Conservation (phyloP, 1,140 invertebrate species). For the Hycleus phaleratus region DNA sequence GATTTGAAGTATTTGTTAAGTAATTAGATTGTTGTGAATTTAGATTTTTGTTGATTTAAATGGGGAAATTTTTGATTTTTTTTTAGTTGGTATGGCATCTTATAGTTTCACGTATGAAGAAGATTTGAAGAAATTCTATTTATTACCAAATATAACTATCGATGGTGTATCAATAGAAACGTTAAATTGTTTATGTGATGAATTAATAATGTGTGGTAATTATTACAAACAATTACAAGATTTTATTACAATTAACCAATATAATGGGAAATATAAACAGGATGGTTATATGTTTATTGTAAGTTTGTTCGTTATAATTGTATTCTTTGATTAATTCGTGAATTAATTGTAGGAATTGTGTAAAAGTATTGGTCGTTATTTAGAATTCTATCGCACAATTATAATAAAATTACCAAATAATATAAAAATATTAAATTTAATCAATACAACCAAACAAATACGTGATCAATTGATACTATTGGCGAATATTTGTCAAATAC, state of each 20-base stretch:
- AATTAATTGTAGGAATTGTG: conserved; percentile 34
- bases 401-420: conserved; percentile 30
- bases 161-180: conserved; percentile 28
- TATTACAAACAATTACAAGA: conserved; percentile 34
- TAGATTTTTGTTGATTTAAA: conserved; percentile 1
- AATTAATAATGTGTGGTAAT: conserved; percentile 29
- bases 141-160: conserved; percentile 25
- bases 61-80: conserved; percentile 1
- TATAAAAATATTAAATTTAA: conserved; percentile 27
- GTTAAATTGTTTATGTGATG: conserved; percentile 27
- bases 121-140: conserved; percentile 21
- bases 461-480: conserved; percentile 30
- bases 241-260: conserved; percentile 24
- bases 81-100: conserved; percentile 35
- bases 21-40: conserved; percentile 13
- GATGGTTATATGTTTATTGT: conserved; percentile 36
- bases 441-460: conserved; percentile 28
- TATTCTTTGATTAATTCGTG: not conserved
- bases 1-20: conserved; percentile 34
- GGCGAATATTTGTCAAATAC: conserved; percentile 34
- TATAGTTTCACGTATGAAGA: conserved; percentile 28
- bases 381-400: conserved; percentile 30
- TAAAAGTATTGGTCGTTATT: conserved; percentile 33
- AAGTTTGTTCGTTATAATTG: not conserved
- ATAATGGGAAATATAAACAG: conserved; percentile 25